Percentiles rank a stretch among this genome's conserved stretches.
phyloP scores from a whole-genome alignment of 2,113 vertebrate species.

The Campylorhamphus procurvoides region DNA sequence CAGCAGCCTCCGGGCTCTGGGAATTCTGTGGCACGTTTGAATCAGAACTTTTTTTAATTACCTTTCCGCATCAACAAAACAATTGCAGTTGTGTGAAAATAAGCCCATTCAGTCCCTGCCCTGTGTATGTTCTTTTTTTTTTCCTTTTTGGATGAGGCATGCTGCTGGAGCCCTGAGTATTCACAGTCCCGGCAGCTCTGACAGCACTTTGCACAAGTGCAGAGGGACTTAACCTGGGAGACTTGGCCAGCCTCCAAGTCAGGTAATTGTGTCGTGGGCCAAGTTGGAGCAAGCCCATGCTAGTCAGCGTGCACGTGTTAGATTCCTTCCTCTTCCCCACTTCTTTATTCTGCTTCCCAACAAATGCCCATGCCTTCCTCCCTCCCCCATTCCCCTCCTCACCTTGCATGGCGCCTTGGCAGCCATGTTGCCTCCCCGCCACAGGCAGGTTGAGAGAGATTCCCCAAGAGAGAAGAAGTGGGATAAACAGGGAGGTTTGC shows the following conservation, averaged over 20 bases:
- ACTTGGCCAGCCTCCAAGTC: conserved; percentile 43
- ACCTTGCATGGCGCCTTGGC: background rate
- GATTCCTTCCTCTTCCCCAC: background rate
- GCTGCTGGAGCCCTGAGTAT: background rate
- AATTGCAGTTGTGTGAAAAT: conserved; percentile 63
- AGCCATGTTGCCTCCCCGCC: background rate
- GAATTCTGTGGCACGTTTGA: conserved; percentile 80
- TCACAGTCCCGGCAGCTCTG: background rate
- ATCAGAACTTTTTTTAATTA: conserved; percentile 78
- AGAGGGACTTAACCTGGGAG: conserved; percentile 29
- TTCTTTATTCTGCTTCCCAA: background rate
- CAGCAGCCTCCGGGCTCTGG: conserved; percentile 80
- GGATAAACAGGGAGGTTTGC: background rate
- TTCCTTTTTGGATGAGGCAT: background rate
- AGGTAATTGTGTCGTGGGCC: conserved; percentile 15
- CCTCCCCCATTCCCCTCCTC: background rate
- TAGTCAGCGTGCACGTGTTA: background rate
- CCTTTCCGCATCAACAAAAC: conserved; percentile 72
- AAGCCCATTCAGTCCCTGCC: conserved; percentile 52
- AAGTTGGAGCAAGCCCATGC: conserved; percentile 39
- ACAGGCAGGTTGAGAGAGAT: background rate
- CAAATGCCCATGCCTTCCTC: background rate
- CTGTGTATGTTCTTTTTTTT: background rate
- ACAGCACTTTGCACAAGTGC: conserved; percentile 40
- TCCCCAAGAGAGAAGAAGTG: background rate